Conservation (phyloP, 2,113 vertebrate species). For the Erythrolamprus reginae region DNA sequence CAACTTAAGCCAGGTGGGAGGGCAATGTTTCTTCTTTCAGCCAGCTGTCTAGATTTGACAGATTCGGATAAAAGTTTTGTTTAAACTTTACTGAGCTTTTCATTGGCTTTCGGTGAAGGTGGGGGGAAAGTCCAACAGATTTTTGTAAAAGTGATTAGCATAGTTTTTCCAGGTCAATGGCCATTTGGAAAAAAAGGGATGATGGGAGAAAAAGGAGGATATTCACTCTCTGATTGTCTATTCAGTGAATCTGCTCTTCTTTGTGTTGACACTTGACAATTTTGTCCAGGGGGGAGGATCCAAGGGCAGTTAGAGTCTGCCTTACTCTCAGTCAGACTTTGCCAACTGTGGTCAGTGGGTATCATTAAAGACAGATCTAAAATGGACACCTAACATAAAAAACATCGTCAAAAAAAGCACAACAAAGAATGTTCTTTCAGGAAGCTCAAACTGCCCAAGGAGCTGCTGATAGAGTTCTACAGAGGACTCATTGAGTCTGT, state of each 20-base stretch:
- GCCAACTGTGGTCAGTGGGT: background rate
- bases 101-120: background rate
- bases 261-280: background rate
- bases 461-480: too few species aligned
- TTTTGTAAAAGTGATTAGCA: background rate
- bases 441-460: too few species aligned
- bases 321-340: background rate
- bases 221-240: background rate
- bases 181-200: background rate
- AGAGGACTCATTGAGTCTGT: too few species aligned
- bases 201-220: background rate
- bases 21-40: background rate
- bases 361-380: too few species aligned
- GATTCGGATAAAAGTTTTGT: conserved; percentile 6
- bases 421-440: too few species aligned
- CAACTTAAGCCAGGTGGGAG: background rate
- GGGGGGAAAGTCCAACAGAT: background rate
- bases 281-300: background rate
- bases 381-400: too few species aligned
- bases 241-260: accelerated
- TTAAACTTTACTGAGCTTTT: background rate
- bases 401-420: too few species aligned
- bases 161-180: background rate
- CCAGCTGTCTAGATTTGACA: conserved; percentile 13
- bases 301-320: background rate